Percentiles rank a stretch among this genome's conserved stretches.
phyloP scores from a whole-genome alignment of 2,797 vertebrate genomes.

The Notamacropus eugenii region DNA sequence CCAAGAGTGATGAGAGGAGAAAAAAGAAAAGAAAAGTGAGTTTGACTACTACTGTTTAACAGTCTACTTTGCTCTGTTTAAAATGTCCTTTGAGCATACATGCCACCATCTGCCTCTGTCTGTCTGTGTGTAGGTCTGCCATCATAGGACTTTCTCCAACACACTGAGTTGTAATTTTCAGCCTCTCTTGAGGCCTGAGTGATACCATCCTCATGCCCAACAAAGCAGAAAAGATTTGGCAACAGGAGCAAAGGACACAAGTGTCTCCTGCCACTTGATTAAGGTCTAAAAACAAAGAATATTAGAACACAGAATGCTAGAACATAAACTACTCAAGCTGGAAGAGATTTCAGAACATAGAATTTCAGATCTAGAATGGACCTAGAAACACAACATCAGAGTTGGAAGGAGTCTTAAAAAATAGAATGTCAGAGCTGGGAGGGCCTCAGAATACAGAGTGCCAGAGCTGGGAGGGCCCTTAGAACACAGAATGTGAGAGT shows the following conservation, averaged over 20 bases:
- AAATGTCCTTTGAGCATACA: neutral
- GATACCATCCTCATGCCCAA: neutral
- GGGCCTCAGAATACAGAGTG: neutral
- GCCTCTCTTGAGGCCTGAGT: neutral
- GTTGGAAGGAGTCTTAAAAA: neutral
- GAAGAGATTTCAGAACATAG: no score
- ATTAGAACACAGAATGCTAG: neutral
- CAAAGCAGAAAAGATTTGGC: neutral
- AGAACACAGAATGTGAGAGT: no score
- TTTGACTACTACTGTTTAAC: neutral
- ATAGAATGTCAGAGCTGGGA: neutral
- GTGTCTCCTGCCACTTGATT: neutral
- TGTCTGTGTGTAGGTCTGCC: neutral
- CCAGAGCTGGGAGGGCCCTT: no score
- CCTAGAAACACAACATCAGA: no score
- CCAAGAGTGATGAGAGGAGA: neutral
- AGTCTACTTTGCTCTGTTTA: neutral
- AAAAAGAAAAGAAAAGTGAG: neutral
- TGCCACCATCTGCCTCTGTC: neutral
- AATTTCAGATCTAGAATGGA: no score
- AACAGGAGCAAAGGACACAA: neutral
- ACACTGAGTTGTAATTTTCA: neutral
- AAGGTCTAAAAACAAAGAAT: neutral
- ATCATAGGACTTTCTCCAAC: neutral
- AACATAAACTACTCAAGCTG: no score